Conservation (phyloP, 2,113 vertebrate species). For the Herpailurus yagouaroundi region DNA sequence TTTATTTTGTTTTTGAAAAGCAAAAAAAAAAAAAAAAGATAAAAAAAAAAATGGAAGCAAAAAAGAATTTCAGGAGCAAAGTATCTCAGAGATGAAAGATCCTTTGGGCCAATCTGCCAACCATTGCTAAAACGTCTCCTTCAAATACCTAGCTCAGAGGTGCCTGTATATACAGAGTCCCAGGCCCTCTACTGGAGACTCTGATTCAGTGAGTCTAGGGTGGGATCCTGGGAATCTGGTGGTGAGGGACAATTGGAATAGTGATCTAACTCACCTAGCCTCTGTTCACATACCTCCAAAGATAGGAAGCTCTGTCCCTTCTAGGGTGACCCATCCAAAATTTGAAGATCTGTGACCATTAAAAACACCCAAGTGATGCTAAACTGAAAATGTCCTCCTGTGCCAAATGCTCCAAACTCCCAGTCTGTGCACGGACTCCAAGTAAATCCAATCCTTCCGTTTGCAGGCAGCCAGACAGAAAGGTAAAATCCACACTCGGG, state of each 20-base stretch:
- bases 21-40: not conserved
- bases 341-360: not conserved
- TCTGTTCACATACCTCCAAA: not conserved
- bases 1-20: slow-evolving; percentile 37
- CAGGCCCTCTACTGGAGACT: not conserved
- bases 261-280: not conserved
- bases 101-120: not conserved
- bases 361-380: not conserved
- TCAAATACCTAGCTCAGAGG: not conserved
- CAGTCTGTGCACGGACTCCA: not conserved
- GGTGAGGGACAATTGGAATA: not conserved
- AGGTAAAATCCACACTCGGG: not conserved
- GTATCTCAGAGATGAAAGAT: not conserved
- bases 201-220: not conserved
- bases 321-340: not conserved
- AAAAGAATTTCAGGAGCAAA: not conserved
- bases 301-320: not conserved
- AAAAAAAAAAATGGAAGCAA: not conserved
- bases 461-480: not conserved
- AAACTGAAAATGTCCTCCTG: not conserved
- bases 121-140: not conserved
- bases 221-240: not conserved
- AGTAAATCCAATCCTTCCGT: not conserved
- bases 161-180: not conserved
- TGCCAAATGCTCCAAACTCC: not conserved